phyloP scores from a whole-genome alignment of 2,797 vertebrate genomes.

The Spinibarbus caldwelli region DNA sequence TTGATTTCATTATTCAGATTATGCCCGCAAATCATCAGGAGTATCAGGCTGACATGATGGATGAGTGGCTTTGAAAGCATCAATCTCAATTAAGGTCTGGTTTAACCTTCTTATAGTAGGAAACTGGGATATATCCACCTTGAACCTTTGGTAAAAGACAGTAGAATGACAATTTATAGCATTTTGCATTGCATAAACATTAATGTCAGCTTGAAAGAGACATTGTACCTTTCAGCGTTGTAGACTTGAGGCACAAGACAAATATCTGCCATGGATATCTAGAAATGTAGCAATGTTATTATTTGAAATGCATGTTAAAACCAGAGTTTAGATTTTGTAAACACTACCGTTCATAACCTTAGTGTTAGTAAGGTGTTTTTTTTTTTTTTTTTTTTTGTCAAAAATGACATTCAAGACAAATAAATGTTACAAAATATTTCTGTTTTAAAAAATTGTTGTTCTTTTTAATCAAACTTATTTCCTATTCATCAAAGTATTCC shows the following conservation, averaged over 20 bases:
- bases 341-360: background rate
- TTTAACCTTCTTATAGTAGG: slow-evolving; percentile 89
- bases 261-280: slow-evolving; percentile 96
- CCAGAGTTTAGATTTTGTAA: background rate
- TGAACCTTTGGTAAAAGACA: slow-evolving; percentile 78
- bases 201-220: slow-evolving; percentile 11
- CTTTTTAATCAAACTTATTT: too few relatives aligned
- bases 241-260: slow-evolving; percentile 95
- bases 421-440: too few relatives aligned
- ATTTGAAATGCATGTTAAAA: background rate
- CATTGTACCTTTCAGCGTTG: slow-evolving; percentile 90
- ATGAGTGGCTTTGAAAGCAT: slow-evolving; percentile 90
- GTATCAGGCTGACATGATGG: slow-evolving; percentile 92
- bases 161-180: background rate
- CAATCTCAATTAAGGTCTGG: slow-evolving; percentile 82
- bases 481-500: too few relatives aligned
- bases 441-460: too few relatives aligned
- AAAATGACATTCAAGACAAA: background rate
- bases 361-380: too few relatives aligned
- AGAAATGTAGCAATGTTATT: slow-evolving; percentile 23
- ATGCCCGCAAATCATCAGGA: slow-evolving; percentile 82
- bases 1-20: slow-evolving; percentile 47
- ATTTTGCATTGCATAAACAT: background rate
- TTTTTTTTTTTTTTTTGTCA: too few relatives aligned
- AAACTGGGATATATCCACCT: slow-evolving; percentile 86